Evolutionary conservation across 2,888 invertebrate genomes (phyloP).

Genomic region (Leptopilina drosophilae): DNA sequence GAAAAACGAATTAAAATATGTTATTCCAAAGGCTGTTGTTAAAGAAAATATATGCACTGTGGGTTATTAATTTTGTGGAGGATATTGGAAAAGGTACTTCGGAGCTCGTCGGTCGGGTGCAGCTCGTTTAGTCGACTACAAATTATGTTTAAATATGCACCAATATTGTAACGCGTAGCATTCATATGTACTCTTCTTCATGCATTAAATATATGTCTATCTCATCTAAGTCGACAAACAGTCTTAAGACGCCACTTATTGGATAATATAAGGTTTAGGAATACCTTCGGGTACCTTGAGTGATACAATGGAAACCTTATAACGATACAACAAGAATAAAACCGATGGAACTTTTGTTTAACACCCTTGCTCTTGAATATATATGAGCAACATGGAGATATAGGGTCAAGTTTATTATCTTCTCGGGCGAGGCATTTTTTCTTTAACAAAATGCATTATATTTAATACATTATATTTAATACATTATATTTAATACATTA

Average conservation of each 20-base stretch:
- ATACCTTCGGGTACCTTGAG: constrained; percentile 72
- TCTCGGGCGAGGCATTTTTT: constrained; percentile 48
- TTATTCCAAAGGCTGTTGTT: constrained; percentile 68
- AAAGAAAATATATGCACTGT: constrained; percentile 55
- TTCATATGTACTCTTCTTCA: constrained; percentile 67
- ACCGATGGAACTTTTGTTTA: constrained; percentile 55
- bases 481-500: too few species aligned
- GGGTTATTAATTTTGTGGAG: constrained; percentile 62
- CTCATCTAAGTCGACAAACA: constrained; percentile 73
- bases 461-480: too few species aligned
- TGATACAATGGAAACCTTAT: constrained; percentile 71
- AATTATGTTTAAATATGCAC: constrained; percentile 69
- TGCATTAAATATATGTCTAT: constrained; percentile 59
- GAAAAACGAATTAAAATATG: constrained; percentile 71
- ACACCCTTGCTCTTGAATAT: constrained; percentile 47
- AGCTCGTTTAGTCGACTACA: constrained; percentile 65
- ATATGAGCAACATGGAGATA: not conserved
- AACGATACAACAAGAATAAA: constrained; percentile 64
- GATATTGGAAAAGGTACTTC: constrained; percentile 61
- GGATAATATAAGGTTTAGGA: constrained; percentile 74
- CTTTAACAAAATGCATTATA: too few species aligned
- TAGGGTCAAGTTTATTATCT: constrained; percentile 48
- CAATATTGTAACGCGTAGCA: constrained; percentile 53
- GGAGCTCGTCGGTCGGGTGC: constrained; percentile 68
- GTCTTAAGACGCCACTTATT: constrained; percentile 74